These are phyloP conservation scores for Apodemus sylvaticus DNA, from an alignment of 2,113 vertebrate species.

Conservation along the genomic window DNA sequence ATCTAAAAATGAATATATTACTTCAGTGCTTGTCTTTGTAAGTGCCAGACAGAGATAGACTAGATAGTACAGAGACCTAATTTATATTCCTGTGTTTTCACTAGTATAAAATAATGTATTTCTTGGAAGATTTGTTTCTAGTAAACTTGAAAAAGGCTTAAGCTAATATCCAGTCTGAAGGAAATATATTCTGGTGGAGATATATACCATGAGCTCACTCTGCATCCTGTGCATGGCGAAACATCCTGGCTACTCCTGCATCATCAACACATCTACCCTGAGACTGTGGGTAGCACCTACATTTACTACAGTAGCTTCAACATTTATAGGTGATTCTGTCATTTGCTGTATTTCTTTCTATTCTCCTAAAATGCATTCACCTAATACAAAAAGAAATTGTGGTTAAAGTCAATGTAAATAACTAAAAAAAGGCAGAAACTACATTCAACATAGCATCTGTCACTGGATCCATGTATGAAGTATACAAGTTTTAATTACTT, in stretches of 20 bases:
- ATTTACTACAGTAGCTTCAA: conserved; percentile 4
- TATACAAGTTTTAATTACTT: neutral
- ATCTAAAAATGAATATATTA: neutral
- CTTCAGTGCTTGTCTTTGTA: neutral
- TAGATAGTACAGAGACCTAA: neutral
- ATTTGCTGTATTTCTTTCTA: conserved; percentile 1
- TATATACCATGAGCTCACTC: accelerated
- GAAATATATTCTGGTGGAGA: neutral
- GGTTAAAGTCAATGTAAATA: neutral
- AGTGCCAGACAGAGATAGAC: neutral
- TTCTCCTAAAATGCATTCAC: neutral
- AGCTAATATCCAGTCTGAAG: neutral
- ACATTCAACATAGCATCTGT: neutral
- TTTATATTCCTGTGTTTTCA: neutral
- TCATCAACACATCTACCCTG: neutral
- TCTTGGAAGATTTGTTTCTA: neutral
- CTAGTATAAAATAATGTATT: neutral
- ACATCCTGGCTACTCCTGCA: neutral
- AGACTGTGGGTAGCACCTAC: neutral
- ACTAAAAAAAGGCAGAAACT: neutral
- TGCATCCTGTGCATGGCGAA: neutral
- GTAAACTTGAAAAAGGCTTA: neutral
- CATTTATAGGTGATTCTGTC: neutral
- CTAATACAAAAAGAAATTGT: neutral
- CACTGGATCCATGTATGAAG: conserved; percentile 1